phyloP scores from a whole-genome alignment of 2,888 invertebrate species.

The Cephus sareptanus region DNA sequence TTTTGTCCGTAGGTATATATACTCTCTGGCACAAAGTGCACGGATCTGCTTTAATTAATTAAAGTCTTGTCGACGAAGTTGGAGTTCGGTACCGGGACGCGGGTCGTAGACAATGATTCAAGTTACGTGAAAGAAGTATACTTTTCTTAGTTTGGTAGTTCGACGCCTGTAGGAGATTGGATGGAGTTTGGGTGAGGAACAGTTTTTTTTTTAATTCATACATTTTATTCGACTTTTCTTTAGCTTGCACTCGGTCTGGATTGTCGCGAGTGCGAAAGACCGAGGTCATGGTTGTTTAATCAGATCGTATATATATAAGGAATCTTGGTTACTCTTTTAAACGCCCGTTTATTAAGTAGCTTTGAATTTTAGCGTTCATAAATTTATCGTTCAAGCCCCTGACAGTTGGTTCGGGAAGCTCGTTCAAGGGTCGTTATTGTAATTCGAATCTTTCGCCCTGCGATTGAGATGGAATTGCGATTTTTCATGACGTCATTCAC shows the following conservation, averaged over 20 bases:
- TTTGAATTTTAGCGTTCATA: slow-evolving; percentile 40
- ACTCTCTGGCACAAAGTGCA: slow-evolving; percentile 22
- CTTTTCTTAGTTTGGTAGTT: background rate
- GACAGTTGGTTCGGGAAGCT: slow-evolving; percentile 34
- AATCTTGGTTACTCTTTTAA: background rate
- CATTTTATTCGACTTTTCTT: background rate
- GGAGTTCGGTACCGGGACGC: slow-evolving; percentile 12
- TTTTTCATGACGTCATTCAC: slow-evolving; percentile 4
- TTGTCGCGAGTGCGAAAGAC: too few relatives aligned
- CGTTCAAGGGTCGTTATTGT: slow-evolving; percentile 16
- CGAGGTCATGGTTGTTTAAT: background rate
- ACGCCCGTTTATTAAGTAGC: slow-evolving; percentile 22
- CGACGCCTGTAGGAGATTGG: background rate
- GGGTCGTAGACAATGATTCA: slow-evolving; percentile 28
- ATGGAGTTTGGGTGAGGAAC: background rate
- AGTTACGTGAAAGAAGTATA: background rate
- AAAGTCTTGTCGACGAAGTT: slow-evolving; percentile 33
- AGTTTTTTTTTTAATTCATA: background rate
- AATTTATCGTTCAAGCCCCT: slow-evolving; percentile 32
- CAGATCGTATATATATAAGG: background rate
- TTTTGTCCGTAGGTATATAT: background rate
- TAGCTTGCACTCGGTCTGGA: too few relatives aligned
- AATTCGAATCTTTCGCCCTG: background rate
- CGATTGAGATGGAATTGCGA: background rate
- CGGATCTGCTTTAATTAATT: slow-evolving; percentile 42